Base-by-base conservation (phyloP, 2,888 invertebrate species). In the Biston stratarius region DNA sequence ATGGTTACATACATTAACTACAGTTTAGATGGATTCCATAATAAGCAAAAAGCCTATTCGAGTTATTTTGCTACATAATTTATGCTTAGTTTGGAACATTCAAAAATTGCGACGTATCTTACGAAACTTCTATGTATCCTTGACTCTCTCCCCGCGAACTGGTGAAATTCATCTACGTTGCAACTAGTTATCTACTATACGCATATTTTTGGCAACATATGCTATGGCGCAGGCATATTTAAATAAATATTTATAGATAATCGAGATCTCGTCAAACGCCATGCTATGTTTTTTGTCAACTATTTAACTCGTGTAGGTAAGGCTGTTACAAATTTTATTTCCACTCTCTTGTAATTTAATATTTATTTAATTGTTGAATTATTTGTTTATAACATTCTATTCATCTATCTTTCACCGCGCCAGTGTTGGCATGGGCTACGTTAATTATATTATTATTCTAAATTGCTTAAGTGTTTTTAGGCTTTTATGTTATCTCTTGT, bases 61-160 rank as follows among this genome's bases (percentile, higher is more conserved):
- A 12, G 8, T 12, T 9, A 55, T 12, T 42, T 42, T 42, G 12
- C 55, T 33, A 33, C 42, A 42, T 58, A 58, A 58, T 58, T 44
- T 42, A 51, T 56, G 36, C 47, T 44, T 42, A 51, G 15, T 44
- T 42, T 53, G 42, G n/a, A 47, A 40, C 53, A 40, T 49, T 44
- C 42, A 55, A 55, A 58, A 57, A 57, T 69, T 67, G 59, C 67
- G 49, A 49, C n/a, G 63, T 42, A 24, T 15, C 6, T 60, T 67
- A 60, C 63, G 56, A 67, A 63, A 67, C 55, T 62, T 48, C 53
- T 58, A 49, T 33, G 59, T 59, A 62, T 55, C 59, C 55, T 63
- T 63, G 67, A 56, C 51, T 67, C 11, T 57, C 55, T 14, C 45
- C 47, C 33, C 38, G 47, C 48, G 15, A 7, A 47, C 58, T 63